Base-by-base conservation (phyloP, 2,113 vertebrate species). In the Pampusana beccarii region DNA sequence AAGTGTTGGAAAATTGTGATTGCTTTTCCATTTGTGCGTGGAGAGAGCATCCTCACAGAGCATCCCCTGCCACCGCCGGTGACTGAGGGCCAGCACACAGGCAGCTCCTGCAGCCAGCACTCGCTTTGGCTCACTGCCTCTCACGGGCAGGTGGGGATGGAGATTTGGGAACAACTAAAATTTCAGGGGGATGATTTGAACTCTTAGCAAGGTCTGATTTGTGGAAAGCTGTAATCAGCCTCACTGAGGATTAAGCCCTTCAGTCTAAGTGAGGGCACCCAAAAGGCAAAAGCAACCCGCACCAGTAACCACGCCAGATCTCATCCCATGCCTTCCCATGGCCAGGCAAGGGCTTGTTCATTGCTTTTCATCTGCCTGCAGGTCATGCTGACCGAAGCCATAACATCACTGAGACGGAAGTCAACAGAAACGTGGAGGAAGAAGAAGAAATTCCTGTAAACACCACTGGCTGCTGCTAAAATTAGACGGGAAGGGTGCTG, bases 381-480 rank as follows among this genome's bases (percentile, higher is more conserved):
- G 58, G 70, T 75, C 44, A 36, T 0, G 0, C 31, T 82, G 87
- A 82, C 87, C 13, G 4, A 40, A 77, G 60, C n/a, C 8, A 3
- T 79, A 72, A 78, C 21, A 74, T 9, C 38, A 24, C 13, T 0
- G 1, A 86, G 65, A 50, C 80, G 66, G 73, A 90, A 94, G 75
- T 87, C 93, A 96, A 91, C 73, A 94, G 93, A 85, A 97, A 94
- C 29, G 61, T 3, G 42, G 42, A 44, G 42, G 42, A 44, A 44
- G 42, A 44, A 66, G 69, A 77, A 60, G 74, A 83, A 83, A 91
- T 86, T 94, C 92, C 71, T 1, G 1, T 67, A 87, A 96, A 92
- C 84, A 93, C 31, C 20, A 21, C 73, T 66, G 66, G 16, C 28
- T 73, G 48, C 71, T 93, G 72, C 93, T 96, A 97, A 94, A 97